These are phyloP conservation scores for Oryctes rhinoceros DNA, from an alignment of 1,140 invertebrate species.

Conservation along the genomic window DNA sequence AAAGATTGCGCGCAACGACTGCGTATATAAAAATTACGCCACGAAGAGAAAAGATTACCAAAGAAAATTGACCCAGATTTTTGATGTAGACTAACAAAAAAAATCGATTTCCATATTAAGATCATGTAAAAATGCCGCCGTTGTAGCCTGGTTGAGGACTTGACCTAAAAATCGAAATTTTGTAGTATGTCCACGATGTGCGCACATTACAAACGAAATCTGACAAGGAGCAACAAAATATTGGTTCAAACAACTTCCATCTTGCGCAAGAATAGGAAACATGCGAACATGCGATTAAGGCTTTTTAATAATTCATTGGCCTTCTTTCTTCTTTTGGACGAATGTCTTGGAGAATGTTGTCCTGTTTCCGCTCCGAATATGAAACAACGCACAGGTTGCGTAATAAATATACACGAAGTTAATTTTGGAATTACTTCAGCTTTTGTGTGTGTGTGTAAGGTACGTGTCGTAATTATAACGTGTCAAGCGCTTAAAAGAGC, in stretches of 20 bases:
- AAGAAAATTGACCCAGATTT: constrained; percentile 36
- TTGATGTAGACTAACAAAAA: constrained; percentile 9
- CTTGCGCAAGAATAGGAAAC: constrained; percentile 2
- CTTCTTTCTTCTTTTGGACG: background rate
- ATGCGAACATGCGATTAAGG: background rate
- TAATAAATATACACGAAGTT: background rate
- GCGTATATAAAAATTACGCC: constrained; percentile 37
- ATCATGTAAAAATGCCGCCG: constrained; percentile 28
- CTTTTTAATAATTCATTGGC: constrained; percentile 2
- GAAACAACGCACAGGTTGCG: background rate
- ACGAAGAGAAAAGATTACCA: constrained; percentile 36
- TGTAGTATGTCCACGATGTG: background rate
- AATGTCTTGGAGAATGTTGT: constrained; percentile 4
- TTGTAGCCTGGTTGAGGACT: background rate
- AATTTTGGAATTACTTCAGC: background rate
- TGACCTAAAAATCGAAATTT: constrained; percentile 34
- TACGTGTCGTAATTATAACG: constrained; percentile 3
- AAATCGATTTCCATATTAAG: constrained; percentile 40
- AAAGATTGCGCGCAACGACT: background rate
- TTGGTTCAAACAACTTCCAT: background rate
- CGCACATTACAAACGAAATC: background rate
- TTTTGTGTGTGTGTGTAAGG: background rate
- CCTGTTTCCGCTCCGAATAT: constrained; percentile 8
- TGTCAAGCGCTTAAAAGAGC: background rate
- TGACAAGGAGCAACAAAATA: too few relatives aligned